Evolutionary conservation across 2,113 vertebrate species (phyloP).

Genomic region (cat (Felis catus)): F.catus_Fca126_mat1.0 CM031424.1:68560001-68560500

Average conservation of each 20-base stretch:
- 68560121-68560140: no score
- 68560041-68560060: no score
- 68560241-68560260: not conserved
- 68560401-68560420: not conserved
- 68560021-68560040: no score
- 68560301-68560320: not conserved
- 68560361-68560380: not conserved
- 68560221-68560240: not conserved
- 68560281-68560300: not conserved
- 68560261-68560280: not conserved
- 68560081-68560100: no score
- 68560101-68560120: no score
- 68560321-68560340: not conserved
- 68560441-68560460: accelerated
- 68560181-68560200: no score
- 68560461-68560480: not conserved
- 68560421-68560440: not conserved
- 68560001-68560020: not conserved
- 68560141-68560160: no score
- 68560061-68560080: no score
- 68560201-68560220: not conserved
- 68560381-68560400: not conserved
- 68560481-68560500: not conserved
- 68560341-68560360: not conserved
- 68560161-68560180: no score